These are phyloP conservation scores for Hypsopygia costalis DNA, from an alignment of 2,888 invertebrate genomes.

Conservation along the genomic window DNA sequence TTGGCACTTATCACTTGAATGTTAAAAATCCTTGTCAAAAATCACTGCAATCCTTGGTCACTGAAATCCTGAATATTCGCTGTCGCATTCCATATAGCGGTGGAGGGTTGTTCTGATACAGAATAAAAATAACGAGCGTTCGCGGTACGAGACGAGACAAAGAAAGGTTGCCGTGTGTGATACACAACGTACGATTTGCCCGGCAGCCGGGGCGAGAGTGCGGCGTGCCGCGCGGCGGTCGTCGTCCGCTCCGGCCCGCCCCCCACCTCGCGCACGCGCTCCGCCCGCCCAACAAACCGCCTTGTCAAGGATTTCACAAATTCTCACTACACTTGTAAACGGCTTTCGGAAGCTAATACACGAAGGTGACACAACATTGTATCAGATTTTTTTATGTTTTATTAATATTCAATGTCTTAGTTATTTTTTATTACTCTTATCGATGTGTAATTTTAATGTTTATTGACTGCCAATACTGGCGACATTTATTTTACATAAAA, in stretches of 20 bases:
- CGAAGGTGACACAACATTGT: constrained; percentile 21
- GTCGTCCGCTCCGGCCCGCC: constrained; percentile 37
- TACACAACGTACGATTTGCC: constrained; percentile 37
- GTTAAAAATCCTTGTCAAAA: constrained; percentile 38
- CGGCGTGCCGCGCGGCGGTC: constrained; percentile 44
- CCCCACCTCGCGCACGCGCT: constrained; percentile 57
- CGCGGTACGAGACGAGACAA: constrained; percentile 54
- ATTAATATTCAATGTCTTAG: background rate
- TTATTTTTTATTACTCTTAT: too few species aligned
- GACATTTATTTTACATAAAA: too few species aligned
- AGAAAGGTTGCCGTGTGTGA: constrained; percentile 31
- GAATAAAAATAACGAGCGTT: constrained; percentile 62
- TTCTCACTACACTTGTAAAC: constrained; percentile 61
- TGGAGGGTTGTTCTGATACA: constrained; percentile 30
- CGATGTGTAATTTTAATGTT: too few species aligned
- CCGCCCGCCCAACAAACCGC: constrained; percentile 55
- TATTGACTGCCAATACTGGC: too few species aligned
- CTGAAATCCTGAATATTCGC: constrained; percentile 63
- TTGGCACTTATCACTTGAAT: constrained; percentile 11
- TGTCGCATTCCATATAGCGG: constrained; percentile 33
- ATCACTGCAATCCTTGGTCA: constrained; percentile 75
- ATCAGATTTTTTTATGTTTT: background rate
- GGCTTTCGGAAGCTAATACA: constrained; percentile 53
- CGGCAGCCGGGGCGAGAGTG: constrained; percentile 63
- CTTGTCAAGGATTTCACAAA: constrained; percentile 55